Evolutionary conservation across 2,113 vertebrate species (phyloP).

Genomic region (Rhinopithecus roxellana): DNA sequence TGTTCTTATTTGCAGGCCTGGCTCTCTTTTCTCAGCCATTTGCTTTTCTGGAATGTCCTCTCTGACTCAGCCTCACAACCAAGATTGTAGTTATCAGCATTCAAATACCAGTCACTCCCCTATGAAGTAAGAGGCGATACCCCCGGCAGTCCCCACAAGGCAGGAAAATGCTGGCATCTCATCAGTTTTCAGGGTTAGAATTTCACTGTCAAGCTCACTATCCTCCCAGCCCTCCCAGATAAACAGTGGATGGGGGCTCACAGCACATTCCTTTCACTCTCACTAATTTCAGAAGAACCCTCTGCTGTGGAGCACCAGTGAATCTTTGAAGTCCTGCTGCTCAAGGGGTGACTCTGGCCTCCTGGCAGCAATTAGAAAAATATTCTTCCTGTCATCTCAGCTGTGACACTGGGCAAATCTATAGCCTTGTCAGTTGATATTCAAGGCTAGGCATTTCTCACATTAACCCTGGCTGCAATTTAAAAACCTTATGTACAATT

Average conservation of each 20-base stretch:
- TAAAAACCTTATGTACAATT: conserved; percentile 67
- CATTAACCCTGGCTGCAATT: conserved; percentile 45
- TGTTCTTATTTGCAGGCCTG: not conserved
- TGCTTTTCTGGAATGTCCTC: conserved; percentile 86
- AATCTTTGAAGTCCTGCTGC: conserved; percentile 77
- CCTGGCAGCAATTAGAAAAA: conserved; percentile 78
- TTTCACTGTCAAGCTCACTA: conserved; percentile 86
- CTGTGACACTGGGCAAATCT: conserved; percentile 42
- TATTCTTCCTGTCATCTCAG: conserved; percentile 41
- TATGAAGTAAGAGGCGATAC: conserved; percentile 85
- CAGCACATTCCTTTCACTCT: conserved; percentile 86
- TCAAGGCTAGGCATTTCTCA: conserved; percentile 66
- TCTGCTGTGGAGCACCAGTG: conserved; percentile 75
- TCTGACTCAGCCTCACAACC: conserved; percentile 80
- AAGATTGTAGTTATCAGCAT: conserved; percentile 87
- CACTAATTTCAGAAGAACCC: conserved; percentile 80
- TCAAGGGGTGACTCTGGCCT: conserved; percentile 75
- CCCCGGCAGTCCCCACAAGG: conserved; percentile 73
- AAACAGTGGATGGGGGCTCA: conserved; percentile 82
- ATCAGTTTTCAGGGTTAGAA: conserved; percentile 85
- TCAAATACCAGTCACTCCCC: conserved; percentile 90
- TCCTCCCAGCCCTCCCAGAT: conserved; percentile 82
- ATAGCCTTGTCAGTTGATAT: not conserved
- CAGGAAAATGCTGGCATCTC: conserved; percentile 83
- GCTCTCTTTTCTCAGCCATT: conserved; percentile 70